A percentile compares a stretch with the other conserved stretches of the same genome.
Evolutionary conservation across 2,797 vertebrate species (phyloP).

Genomic region (Acanthornis magna): DNA sequence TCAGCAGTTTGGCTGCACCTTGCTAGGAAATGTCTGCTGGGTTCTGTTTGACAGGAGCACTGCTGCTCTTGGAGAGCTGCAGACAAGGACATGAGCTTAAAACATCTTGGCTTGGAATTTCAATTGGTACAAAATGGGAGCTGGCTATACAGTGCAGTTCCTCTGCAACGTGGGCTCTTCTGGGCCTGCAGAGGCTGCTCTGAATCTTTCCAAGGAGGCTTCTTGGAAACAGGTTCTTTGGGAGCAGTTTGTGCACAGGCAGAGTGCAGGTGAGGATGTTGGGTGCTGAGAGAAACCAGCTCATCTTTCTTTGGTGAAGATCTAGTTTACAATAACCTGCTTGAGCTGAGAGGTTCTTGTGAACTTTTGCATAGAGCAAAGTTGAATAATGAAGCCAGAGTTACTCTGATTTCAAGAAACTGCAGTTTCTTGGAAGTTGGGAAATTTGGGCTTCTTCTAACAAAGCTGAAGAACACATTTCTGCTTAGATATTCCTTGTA

Average conservation of each 20-base stretch:
- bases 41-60: not conserved
- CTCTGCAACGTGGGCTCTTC: not conserved
- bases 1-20: not conserved
- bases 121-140: not conserved
- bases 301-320: not conserved
- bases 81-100: not conserved
- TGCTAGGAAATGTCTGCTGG: not conserved
- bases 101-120: not conserved
- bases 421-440: not conserved
- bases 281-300: not conserved
- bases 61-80: not conserved
- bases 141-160: not conserved
- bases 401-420: not conserved
- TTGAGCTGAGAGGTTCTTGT: not conserved
- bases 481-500: not conserved
- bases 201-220: not conserved
- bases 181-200: not conserved
- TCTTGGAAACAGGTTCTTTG: not conserved
- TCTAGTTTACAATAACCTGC: not conserved
- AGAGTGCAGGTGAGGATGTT: not conserved
- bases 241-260: not conserved
- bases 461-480: not conserved
- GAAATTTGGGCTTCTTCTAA: not conserved
- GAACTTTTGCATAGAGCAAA: not conserved
- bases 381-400: not conserved